phyloP scores from a whole-genome alignment of 1,140 invertebrate species.

The Zaprionus ghesquierei region DNA sequence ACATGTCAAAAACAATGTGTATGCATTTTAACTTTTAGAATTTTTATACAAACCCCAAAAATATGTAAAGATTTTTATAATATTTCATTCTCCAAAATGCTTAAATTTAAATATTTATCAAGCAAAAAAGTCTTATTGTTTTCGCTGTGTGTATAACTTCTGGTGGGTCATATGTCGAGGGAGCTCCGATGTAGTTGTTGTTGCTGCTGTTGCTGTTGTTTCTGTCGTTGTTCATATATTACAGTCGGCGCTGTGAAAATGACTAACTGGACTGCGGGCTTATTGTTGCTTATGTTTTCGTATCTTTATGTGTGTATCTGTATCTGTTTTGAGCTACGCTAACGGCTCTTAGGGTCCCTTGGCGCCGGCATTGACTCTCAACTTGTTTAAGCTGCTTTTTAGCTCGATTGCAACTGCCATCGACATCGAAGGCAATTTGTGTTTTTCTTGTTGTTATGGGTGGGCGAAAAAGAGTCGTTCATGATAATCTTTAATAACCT shows the following conservation, averaged over 20 bases:
- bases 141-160: constrained; percentile 14
- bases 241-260: constrained; percentile 21
- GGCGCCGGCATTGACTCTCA: constrained; percentile 2
- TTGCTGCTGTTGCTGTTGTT: constrained; percentile 1
- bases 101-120: neutral
- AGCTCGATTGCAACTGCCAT: constrained; percentile 35
- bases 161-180: constrained; percentile 16
- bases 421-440: constrained; percentile 32
- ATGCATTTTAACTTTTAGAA: too few species aligned
- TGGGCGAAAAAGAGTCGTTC: neutral
- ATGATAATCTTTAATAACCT: constrained; percentile 15
- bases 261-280: constrained; percentile 14
- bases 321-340: constrained; percentile 2
- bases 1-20: too few species aligned
- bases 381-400: constrained; percentile 25
- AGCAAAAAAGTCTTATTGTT: neutral
- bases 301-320: constrained; percentile 11
- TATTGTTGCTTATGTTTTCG: constrained; percentile 15
- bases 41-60: too few species aligned
- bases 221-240: constrained; percentile 13
- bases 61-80: neutral
- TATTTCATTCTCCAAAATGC: neutral
- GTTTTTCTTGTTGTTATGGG: neutral
- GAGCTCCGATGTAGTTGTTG: neutral
- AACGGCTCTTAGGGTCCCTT: constrained; percentile 19